Evolutionary conservation across 37 sponge, comb jelly and placozoan genomes (phyloP).

Genomic region (Spongilla lacustris): DNA sequence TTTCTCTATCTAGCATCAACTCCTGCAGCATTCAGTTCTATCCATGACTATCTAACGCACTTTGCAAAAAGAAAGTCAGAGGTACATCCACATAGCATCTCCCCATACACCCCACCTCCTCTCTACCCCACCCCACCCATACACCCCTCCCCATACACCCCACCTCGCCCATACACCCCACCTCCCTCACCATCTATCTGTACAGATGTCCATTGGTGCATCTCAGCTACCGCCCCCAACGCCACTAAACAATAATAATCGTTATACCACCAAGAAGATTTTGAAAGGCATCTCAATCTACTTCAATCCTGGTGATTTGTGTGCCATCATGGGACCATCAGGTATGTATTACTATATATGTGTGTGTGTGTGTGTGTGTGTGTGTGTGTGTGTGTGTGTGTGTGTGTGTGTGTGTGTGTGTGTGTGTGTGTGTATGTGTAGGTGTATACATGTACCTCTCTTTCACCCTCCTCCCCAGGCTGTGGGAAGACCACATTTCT

Average conservation of each 20-base stretch:
- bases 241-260: no score
- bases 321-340: conserved; percentile 92
- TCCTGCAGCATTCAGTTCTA: not conserved
- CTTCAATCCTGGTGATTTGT: conserved; percentile 86
- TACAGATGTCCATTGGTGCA: no score
- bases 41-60: not conserved
- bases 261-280: conserved; percentile 41
- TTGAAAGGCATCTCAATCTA: conserved; percentile 71
- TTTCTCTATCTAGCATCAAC: not conserved
- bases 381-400: no score
- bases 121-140: not conserved
- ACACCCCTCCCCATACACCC: not conserved
- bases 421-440: no score
- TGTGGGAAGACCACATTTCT: conserved; percentile 86
- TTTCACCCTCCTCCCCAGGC: conserved; percentile 4
- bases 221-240: no score
- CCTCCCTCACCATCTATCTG: not conserved
- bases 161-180: not conserved
- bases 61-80: not conserved
- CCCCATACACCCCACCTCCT: not conserved
- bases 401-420: no score
- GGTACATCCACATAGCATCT: not conserved
- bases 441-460: no score
- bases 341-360: conserved; percentile 13
- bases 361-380: no score